A percentile compares a stretch with the other conserved stretches of the same genome.
These are phyloP conservation scores for Embiotoca jacksoni DNA, from an alignment of 2,113 vertebrate genomes.

Conservation along the genomic window DNA sequence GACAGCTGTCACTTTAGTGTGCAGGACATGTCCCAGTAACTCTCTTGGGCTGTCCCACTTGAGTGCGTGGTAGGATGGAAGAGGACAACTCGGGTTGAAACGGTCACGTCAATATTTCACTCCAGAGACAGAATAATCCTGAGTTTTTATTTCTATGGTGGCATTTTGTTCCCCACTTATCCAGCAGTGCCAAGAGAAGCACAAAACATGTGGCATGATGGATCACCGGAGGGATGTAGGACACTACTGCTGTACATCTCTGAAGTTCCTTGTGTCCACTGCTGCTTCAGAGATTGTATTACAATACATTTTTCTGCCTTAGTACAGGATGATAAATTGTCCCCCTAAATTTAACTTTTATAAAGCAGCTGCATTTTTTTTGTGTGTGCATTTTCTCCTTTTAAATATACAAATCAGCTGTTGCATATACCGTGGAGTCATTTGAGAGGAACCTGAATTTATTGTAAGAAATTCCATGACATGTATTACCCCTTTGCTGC, in stretches of 20 bases:
- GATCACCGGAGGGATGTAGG: conserved; percentile 71
- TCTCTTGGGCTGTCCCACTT: conserved; percentile 41
- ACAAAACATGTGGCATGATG: conserved; percentile 65
- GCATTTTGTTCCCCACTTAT: conserved; percentile 23
- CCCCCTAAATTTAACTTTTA: conserved; percentile 38
- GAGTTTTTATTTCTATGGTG: conserved; percentile 55
- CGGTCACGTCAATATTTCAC: conserved; percentile 47
- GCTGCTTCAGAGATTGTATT: conserved; percentile 44
- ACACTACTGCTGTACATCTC: conserved; percentile 56
- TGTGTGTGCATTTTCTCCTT: conserved; percentile 7
- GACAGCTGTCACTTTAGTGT: conserved; percentile 47
- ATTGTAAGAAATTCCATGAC: conserved; percentile 11
- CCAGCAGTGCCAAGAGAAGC: conserved; percentile 54
- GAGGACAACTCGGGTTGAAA: conserved; percentile 24
- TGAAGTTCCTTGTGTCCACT: conserved; percentile 52
- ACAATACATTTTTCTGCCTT: conserved; percentile 44
- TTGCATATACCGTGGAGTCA: conserved; percentile 21
- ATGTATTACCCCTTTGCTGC: conserved; percentile 38
- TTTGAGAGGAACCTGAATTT: conserved; percentile 18
- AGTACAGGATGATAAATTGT: conserved; percentile 49
- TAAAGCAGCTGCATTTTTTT: conserved; percentile 1
- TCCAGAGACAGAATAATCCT: conserved; percentile 58
- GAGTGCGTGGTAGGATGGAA: conserved; percentile 15
- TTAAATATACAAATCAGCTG: conserved; percentile 13
- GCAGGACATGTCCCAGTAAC: background rate